A percentile compares a stretch with the other conserved stretches of the same genome.
These are phyloP conservation scores for Dicaeum eximium DNA, from an alignment of 2,113 vertebrate species.

Conservation along the genomic window DNA sequence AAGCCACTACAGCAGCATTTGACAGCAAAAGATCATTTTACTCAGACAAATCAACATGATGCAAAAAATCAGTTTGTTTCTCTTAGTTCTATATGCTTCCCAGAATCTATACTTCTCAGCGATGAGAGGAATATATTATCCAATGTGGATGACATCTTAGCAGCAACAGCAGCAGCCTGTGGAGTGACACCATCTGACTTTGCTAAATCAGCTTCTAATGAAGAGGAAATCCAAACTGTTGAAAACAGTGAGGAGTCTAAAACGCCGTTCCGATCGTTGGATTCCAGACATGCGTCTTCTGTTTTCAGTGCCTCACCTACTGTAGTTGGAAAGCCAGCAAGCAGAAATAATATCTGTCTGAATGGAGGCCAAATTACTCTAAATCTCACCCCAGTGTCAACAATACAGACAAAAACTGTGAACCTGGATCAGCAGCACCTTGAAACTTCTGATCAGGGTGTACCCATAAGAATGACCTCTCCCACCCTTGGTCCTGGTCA, in stretches of 20 bases:
- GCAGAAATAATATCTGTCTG: conserved; percentile 80
- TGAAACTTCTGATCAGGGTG: conserved; percentile 70
- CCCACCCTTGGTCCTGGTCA: conserved; percentile 64
- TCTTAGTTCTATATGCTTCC: conserved; percentile 93
- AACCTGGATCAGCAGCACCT: conserved; percentile 72
- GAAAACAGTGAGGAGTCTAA: conserved; percentile 80
- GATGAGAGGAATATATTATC: conserved; percentile 96
- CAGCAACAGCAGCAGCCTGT: conserved; percentile 93
- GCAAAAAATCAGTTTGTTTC: conserved; percentile 91
- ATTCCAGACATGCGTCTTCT: conserved; percentile 81
- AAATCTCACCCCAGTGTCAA: conserved; percentile 75
- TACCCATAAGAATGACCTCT: conserved; percentile 64
- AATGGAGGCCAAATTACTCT: conserved; percentile 84
- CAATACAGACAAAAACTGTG: conserved; percentile 73
- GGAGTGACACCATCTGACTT: conserved; percentile 93
- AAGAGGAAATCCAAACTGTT: conserved; percentile 80
- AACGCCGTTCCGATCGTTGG: conserved; percentile 82
- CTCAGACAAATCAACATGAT: conserved; percentile 82
- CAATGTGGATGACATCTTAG: conserved; percentile 95
- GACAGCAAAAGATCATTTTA: conserved; percentile 82
- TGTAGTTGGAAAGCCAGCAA: conserved; percentile 77
- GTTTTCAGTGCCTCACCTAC: conserved; percentile 81
- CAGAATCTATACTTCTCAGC: conserved; percentile 90
- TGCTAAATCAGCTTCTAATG: conserved; percentile 85
- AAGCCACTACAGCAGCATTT: conserved; percentile 83